A percentile compares a stretch with the other conserved stretches of the same genome.
These are phyloP conservation scores for Lepidochitona cinerea DNA, from an alignment of 2,888 invertebrate species.

Conservation along the genomic window DNA sequence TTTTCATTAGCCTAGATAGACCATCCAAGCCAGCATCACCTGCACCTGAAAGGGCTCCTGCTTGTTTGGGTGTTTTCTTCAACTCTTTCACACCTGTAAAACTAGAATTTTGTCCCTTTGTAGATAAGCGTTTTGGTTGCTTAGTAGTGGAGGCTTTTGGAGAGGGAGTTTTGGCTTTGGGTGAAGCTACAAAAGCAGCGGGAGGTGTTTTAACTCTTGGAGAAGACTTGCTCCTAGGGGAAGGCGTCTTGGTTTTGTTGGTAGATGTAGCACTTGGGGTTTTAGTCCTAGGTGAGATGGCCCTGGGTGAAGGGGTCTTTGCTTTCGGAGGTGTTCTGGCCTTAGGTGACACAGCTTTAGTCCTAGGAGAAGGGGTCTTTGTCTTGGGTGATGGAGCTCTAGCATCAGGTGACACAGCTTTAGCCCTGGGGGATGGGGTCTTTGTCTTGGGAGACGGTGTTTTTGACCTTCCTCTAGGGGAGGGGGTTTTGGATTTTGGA, in stretches of 20 bases:
- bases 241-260: neutral
- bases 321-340: neutral
- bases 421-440: conserved; percentile 5
- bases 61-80: conserved; percentile 31
- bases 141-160: neutral
- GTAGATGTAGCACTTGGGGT: neutral
- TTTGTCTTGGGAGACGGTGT: conserved; percentile 3
- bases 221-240: neutral
- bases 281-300: neutral
- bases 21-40: neutral
- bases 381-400: conserved; percentile 2
- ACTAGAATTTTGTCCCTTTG: conserved; percentile 13
- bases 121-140: neutral
- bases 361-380: neutral
- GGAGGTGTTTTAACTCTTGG: neutral
- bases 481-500: conserved; percentile 3
- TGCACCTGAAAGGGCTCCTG: conserved; percentile 6
- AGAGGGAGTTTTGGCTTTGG: neutral
- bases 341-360: conserved; percentile 8
- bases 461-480: conserved; percentile 13
- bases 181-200: neutral
- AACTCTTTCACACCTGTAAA: conserved; percentile 21
- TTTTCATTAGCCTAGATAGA: conserved; percentile 12
- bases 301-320: conserved; percentile 1
- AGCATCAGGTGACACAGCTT: conserved; percentile 6